Percentiles rank a stretch among this genome's conserved stretches.
These are phyloP conservation scores for Brachionus rotundiformis DNA, from an alignment of 1,140 invertebrate genomes.

Conservation along the genomic window DNA sequence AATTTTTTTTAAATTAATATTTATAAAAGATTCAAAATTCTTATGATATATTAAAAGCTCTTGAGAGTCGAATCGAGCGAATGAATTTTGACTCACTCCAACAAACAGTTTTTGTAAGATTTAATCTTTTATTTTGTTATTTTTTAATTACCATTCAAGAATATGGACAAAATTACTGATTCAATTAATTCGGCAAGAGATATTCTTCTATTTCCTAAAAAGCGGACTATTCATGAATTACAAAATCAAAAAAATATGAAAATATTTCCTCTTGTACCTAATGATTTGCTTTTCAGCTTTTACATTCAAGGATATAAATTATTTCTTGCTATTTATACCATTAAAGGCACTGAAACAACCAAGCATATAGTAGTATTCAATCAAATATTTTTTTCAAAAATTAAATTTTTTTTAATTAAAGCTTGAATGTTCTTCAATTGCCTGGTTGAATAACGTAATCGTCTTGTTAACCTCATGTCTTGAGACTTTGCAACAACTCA, in stretches of 20 bases:
- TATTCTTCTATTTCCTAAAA: slow-evolving; percentile 42
- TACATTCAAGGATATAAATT: slow-evolving; percentile 34
- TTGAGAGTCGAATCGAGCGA: background rate
- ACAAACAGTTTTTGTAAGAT: slow-evolving; percentile 38
- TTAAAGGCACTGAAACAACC: slow-evolving; percentile 49
- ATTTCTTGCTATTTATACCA: slow-evolving; percentile 38
- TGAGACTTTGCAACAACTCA: background rate
- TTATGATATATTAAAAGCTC: slow-evolving; percentile 33
- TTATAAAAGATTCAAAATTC: slow-evolving; percentile 24
- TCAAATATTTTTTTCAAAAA: background rate
- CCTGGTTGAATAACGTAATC: slow-evolving; percentile 20
- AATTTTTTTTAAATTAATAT: background rate
- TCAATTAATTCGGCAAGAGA: slow-evolving; percentile 25
- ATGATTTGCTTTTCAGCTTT: slow-evolving; percentile 50
- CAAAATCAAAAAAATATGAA: slow-evolving; percentile 52
- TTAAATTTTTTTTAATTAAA: background rate
- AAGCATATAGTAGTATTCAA: slow-evolving; percentile 4
- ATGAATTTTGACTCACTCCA: slow-evolving; percentile 21
- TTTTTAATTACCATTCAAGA: background rate
- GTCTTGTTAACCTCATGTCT: slow-evolving; percentile 16
- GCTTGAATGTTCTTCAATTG: slow-evolving; percentile 39
- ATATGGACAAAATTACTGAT: slow-evolving; percentile 35
- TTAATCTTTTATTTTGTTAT: background rate
- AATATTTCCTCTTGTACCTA: slow-evolving; percentile 50
- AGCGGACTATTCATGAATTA: slow-evolving; percentile 21